Conservation (phyloP, 2,888 invertebrate species). For the Nymphalis urticae region DNA sequence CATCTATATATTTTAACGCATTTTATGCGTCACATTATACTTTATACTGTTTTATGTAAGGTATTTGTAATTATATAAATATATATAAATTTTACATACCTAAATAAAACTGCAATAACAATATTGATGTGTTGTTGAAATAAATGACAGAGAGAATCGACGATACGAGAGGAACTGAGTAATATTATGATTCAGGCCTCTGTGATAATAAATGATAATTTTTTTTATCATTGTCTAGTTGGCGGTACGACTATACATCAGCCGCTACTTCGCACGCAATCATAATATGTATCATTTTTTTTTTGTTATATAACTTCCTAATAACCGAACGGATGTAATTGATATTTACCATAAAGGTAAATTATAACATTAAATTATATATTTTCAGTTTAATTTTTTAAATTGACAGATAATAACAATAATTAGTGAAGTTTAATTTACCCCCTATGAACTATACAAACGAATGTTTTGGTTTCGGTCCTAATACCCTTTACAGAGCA, state of each 20-base stretch:
- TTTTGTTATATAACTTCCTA: not conserved
- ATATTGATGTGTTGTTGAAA: not conserved
- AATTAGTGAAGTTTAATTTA: too few species aligned
- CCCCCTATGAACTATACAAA: too few species aligned
- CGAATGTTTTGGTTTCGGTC: too few species aligned
- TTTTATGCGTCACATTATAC: too few species aligned
- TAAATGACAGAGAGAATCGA: not conserved
- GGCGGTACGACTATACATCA: not conserved
- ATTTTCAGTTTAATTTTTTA: too few species aligned
- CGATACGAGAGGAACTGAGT: constrained; percentile 21
- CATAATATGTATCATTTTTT: not conserved
- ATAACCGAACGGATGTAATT: not conserved
- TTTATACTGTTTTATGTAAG: not conserved
- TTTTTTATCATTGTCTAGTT: not conserved
- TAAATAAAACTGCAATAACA: not conserved
- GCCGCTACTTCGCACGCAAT: not conserved
- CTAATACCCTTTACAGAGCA: too few species aligned
- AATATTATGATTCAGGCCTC: constrained; percentile 7
- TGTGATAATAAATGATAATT: constrained; percentile 12
- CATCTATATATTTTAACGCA: too few species aligned
- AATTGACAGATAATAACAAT: too few species aligned
- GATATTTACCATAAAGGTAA: too few species aligned
- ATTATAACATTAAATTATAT: too few species aligned
- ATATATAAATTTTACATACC: not conserved
- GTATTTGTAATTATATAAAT: not conserved